phyloP scores from a whole-genome alignment of 2,888 invertebrate genomes.

The Coleophora flavipennella region DNA sequence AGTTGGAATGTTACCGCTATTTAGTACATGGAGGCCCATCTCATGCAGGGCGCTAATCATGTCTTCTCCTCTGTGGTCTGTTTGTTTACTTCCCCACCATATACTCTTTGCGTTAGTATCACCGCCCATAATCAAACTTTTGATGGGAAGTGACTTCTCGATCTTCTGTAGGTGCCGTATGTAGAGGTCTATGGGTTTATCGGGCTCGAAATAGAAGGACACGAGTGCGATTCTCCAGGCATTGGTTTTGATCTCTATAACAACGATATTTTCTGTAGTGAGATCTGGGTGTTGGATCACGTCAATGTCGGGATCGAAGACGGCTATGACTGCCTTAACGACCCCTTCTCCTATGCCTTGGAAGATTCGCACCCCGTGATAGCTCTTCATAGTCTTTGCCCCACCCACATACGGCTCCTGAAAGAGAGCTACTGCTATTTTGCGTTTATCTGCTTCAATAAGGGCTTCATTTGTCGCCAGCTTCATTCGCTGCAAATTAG shows the following conservation, averaged over 20 bases:
- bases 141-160: too few relatives aligned
- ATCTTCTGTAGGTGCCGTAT: too few relatives aligned
- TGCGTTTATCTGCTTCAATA: not conserved
- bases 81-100: slow-evolving; percentile 8
- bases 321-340: too few relatives aligned
- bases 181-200: slow-evolving; percentile 10
- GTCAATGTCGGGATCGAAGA: not conserved
- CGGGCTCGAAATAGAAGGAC: too few relatives aligned
- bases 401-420: too few relatives aligned
- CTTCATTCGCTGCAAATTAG: not conserved
- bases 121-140: slow-evolving; percentile 15
- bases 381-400: too few relatives aligned
- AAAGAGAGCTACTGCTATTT: not conserved
- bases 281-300: slow-evolving; percentile 1
- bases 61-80: slow-evolving; percentile 11
- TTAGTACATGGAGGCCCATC: slow-evolving; percentile 1
- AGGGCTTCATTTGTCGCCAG: not conserved
- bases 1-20: slow-evolving; percentile 6
- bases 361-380: too few relatives aligned
- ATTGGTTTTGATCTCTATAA: slow-evolving; percentile 5
- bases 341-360: not conserved
- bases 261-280: slow-evolving; percentile 7
- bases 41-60: slow-evolving; percentile 2
- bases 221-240: slow-evolving; percentile 8
- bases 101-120: too few relatives aligned